Evolutionary conservation across 2,888 invertebrate species (phyloP).

Genomic region (Dryobotodes eremita): DNA sequence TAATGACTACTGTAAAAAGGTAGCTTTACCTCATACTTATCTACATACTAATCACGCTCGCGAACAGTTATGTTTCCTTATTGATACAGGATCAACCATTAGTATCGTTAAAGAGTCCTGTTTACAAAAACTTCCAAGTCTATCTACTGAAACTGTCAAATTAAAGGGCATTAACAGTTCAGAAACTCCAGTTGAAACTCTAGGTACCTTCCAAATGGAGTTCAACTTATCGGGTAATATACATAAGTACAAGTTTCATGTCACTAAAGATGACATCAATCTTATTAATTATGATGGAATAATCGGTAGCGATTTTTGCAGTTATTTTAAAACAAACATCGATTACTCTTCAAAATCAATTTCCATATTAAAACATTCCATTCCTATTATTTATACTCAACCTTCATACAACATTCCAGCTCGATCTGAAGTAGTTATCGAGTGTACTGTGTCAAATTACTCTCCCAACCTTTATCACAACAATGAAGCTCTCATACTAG

Average conservation of each 20-base stretch:
- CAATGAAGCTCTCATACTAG: constrained; percentile 9
- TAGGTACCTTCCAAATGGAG: constrained; percentile 28
- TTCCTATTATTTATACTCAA: constrained; percentile 14
- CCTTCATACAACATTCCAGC: constrained; percentile 24
- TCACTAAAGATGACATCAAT: constrained; percentile 7
- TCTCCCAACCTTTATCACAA: background rate
- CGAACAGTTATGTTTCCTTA: background rate
- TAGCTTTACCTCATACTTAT: background rate
- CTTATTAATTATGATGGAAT: too few species aligned
- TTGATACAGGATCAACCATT: background rate
- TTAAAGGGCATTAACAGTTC: constrained; percentile 33
- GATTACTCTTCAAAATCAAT: constrained; percentile 4
- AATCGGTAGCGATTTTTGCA: constrained; percentile 19
- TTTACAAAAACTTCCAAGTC: background rate
- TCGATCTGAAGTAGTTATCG: constrained; percentile 6
- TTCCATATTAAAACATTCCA: constrained; percentile 1
- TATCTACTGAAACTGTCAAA: constrained; percentile 19
- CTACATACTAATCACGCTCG: constrained; percentile 1
- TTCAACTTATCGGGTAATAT: constrained; percentile 1
- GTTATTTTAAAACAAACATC: background rate
- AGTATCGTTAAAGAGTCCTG: constrained; percentile 33
- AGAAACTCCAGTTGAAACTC: constrained; percentile 27
- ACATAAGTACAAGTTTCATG: constrained; percentile 2
- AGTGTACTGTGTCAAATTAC: constrained; percentile 11
- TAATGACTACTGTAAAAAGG: constrained; percentile 7